Evolutionary conservation across 2,888 invertebrate genomes (phyloP).

Genomic region (Clunio marinus): DNA sequence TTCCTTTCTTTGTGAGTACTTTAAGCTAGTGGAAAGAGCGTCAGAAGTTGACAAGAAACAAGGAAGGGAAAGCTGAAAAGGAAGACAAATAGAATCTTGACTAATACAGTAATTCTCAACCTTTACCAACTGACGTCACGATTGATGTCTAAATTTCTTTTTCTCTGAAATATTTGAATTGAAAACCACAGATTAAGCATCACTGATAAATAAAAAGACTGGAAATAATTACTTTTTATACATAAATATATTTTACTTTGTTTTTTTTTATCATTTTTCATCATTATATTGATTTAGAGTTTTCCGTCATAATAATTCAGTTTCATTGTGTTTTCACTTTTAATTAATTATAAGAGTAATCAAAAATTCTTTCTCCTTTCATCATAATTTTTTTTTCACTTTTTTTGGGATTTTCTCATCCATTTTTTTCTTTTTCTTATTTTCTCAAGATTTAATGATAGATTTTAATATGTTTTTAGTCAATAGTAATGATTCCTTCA

Average conservation of each 20-base stretch:
- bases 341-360: slow-evolving; percentile 12
- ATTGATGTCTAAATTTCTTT: not conserved
- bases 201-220: not conserved
- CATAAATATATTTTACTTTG: slow-evolving; percentile 31
- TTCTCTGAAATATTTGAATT: no score
- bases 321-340: slow-evolving; percentile 11
- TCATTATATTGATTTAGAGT: slow-evolving; percentile 23
- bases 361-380: slow-evolving; percentile 2
- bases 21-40: no score
- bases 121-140: no score
- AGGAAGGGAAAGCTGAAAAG: no score
- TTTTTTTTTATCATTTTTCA: slow-evolving; percentile 6
- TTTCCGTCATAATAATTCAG: slow-evolving; percentile 17
- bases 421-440: not conserved
- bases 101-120: no score
- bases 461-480: slow-evolving; percentile 17
- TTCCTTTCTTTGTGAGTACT: no score
- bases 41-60: no score
- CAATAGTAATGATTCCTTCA: slow-evolving; percentile 18
- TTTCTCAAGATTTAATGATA: slow-evolving; percentile 6
- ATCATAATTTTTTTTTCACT: not conserved
- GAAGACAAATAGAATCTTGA: no score
- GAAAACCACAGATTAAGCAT: no score
- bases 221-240: slow-evolving; percentile 8
- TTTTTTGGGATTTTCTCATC: slow-evolving; percentile 20